Percentiles rank a stretch among this genome's conserved stretches.
Conservation (phyloP, 1,140 invertebrate genomes). For the Eurosta solidaginis region DNA sequence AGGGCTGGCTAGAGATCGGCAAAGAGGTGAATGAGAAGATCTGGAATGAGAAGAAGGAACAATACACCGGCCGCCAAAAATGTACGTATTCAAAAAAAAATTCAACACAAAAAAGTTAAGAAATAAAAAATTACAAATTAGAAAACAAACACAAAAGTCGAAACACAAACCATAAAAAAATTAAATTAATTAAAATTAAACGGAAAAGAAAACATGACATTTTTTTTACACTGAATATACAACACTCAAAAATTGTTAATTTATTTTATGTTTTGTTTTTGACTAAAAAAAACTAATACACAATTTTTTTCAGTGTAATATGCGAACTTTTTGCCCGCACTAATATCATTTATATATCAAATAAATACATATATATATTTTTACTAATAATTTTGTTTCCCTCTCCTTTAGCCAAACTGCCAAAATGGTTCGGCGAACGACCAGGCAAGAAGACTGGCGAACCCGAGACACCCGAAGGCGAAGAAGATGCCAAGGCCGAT, state of each 20-base stretch:
- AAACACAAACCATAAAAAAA: too few species aligned
- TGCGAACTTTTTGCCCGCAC: too few species aligned
- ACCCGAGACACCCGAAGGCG: constrained; percentile 84
- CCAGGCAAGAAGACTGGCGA: constrained; percentile 89
- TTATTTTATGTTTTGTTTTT: too few species aligned
- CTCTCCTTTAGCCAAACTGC: constrained; percentile 75
- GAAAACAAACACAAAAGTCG: not conserved
- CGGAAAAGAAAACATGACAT: too few species aligned
- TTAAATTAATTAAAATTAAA: too few species aligned
- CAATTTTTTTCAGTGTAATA: too few species aligned
- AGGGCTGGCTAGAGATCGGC: constrained; percentile 81
- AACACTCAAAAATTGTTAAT: too few species aligned
- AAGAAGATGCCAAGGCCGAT: constrained; percentile 80
- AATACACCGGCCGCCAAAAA: constrained; percentile 86
- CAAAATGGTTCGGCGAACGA: constrained; percentile 92
- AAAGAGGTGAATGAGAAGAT: constrained; percentile 83
- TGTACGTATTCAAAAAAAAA: constrained; percentile 65
- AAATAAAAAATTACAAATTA: not conserved
- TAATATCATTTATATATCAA: not conserved
- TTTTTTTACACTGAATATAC: too few species aligned
- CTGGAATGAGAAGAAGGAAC: constrained; percentile 83
- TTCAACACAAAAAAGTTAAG: not conserved
- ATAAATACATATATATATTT: not conserved
- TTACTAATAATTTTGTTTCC: not conserved
- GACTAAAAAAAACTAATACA: too few species aligned